Conservation (phyloP, 2,888 invertebrate genomes). For the Allacma fusca region DNA sequence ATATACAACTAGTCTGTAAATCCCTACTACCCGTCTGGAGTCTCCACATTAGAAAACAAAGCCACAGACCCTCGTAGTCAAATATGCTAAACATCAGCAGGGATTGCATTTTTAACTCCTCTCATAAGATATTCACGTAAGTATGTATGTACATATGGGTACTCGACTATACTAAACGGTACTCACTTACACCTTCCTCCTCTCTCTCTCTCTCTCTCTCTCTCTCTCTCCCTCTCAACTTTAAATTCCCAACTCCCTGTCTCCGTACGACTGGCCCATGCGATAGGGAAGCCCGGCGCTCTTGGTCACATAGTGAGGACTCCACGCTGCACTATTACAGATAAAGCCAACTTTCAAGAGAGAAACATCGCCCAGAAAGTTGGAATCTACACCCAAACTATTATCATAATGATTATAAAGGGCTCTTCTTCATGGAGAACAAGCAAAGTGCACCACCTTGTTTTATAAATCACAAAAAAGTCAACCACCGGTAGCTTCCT, state of each 20-base stretch:
- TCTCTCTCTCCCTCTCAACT: too few relatives aligned
- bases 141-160: background rate
- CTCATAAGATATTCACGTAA: background rate
- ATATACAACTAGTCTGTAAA: too few relatives aligned
- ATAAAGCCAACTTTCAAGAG: background rate
- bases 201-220: too few relatives aligned
- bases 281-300: too few relatives aligned
- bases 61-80: background rate
- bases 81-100: constrained; percentile 9
- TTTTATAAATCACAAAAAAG: constrained; percentile 2
- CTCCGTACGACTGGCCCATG: too few relatives aligned
- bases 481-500: constrained; percentile 3
- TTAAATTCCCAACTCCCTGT: too few relatives aligned
- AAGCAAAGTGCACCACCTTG: constrained; percentile 7
- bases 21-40: too few relatives aligned
- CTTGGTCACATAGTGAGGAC: background rate
- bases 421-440: constrained; percentile 2
- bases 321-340: too few relatives aligned
- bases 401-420: constrained; percentile 12
- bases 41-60: too few relatives aligned
- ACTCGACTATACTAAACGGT: background rate
- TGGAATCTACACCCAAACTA: constrained; percentile 16
- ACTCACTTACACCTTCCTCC: background rate
- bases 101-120: constrained; percentile 1
- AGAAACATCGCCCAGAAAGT: constrained; percentile 2